A percentile compares a stretch with the other conserved stretches of the same genome.
phyloP scores from a whole-genome alignment of 1,140 invertebrate genomes.

The Euura lappo region DNA sequence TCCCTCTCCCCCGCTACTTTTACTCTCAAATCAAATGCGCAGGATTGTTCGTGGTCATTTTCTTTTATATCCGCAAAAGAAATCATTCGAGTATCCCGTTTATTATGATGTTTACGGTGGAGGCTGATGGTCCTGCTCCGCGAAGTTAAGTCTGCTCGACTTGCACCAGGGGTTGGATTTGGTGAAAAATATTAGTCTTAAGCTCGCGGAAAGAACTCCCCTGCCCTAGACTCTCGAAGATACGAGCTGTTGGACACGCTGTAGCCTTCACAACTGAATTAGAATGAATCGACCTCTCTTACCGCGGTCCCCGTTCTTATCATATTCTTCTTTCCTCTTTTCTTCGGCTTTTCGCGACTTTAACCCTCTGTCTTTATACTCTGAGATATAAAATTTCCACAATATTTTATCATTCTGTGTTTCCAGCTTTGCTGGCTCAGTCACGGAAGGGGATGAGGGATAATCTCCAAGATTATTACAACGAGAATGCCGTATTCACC shows the following conservation, averaged over 20 bases:
- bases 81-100: constrained; percentile 2
- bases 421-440: neutral
- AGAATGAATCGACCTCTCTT: constrained; percentile 59
- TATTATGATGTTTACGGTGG: neutral
- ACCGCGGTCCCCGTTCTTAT: constrained; percentile 2
- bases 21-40: neutral
- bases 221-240: constrained; percentile 33
- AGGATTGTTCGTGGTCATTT: neutral
- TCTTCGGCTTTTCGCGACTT: neutral
- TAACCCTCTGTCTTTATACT: neutral
- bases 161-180: neutral
- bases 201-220: constrained; percentile 12
- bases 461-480: neutral
- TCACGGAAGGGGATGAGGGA: neutral
- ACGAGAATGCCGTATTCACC: neutral
- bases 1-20: too few species aligned
- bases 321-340: constrained; percentile 11
- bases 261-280: constrained; percentile 60
- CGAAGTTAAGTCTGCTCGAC: neutral
- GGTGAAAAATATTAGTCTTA: constrained; percentile 4
- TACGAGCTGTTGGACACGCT: constrained; percentile 60
- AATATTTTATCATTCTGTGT: neutral
- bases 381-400: constrained; percentile 3
- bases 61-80: neutral
- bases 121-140: neutral